Evolutionary conservation across 2,113 vertebrate species (phyloP), one percentile per base, ranked within the genome.

Genomic region (Dromiciops gliroides): DNA sequence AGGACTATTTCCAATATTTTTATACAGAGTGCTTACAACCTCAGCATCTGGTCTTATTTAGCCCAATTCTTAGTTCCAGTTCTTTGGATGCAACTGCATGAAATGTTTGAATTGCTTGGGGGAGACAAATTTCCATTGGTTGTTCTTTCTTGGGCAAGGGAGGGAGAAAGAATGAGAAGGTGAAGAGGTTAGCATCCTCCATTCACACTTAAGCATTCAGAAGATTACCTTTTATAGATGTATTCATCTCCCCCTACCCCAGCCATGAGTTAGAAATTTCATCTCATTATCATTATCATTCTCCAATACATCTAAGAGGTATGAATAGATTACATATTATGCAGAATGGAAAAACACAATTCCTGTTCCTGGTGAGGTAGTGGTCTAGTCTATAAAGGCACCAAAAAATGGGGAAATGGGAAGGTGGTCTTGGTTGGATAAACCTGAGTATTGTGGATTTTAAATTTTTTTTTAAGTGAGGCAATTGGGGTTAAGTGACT

Each of bases 1-100:
- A 93, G 51, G 89, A 95, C 83, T 91, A 28, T 94, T 83, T 60
- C 93, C 93, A 96, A 60, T 37, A 94, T 95, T 96, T 96, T 95
- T 92, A 90, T 75, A 14, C 90, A 92, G 93, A 91, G 51, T 50
- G 6, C 94, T 94, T 28, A 50, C 94, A 94, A 88, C 25, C 25
- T 95, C 28, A 48, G 9, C 48, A 47, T 95, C 83, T 49, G 3
- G 51, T 83, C 60, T n/a, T 92, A 49, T 75, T 44, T n/a, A 50
- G 75, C 94, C 93, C 90, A 91, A 50, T 91, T 94, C 93, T 95
- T 14, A 26, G 50, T 95, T 96, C 92, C n/a, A 51, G 50, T 49
- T 11, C 75, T 97, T 96, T 50, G 11, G 50, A 92, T 94, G 94
- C 6, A 52, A n/a, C 48, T 47, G 16, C 67, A 48, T 90, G 48